These are phyloP conservation scores for Tribolium castaneum DNA, from an alignment of 1,140 invertebrate species.

Conservation along the genomic window DNA sequence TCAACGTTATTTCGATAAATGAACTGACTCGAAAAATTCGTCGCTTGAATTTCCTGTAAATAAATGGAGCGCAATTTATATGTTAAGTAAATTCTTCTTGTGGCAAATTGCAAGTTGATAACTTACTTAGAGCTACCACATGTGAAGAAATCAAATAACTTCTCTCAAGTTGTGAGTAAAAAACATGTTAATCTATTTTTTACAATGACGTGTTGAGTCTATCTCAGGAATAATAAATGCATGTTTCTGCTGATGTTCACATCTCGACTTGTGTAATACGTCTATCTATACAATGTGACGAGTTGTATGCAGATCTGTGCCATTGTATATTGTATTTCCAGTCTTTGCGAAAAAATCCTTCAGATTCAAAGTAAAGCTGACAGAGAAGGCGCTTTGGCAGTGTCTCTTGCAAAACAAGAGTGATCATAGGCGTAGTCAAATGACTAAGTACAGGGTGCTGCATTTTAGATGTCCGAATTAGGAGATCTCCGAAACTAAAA, in stretches of 20 bases:
- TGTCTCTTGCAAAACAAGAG: neutral
- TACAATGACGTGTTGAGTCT: neutral
- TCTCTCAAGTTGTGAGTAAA: too few relatives aligned
- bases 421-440: too few relatives aligned
- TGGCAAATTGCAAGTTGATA: neutral
- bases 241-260: too few relatives aligned
- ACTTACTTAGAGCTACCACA: too few relatives aligned
- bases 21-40: neutral
- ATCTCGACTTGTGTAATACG: neutral
- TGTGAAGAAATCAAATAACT: too few relatives aligned
- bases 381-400: neutral
- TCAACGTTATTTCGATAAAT: neutral
- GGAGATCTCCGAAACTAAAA: too few relatives aligned
- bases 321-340: neutral
- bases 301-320: too few relatives aligned
- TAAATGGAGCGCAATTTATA: neutral
- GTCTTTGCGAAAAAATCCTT: neutral
- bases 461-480: too few relatives aligned
- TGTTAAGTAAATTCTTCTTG: neutral
- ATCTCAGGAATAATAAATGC: neutral
- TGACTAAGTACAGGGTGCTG: too few relatives aligned
- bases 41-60: neutral
- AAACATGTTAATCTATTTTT: neutral
- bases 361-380: neutral
- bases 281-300: neutral